Conservation (phyloP, 2,113 vertebrate genomes). For the Xiphias gladius region DNA sequence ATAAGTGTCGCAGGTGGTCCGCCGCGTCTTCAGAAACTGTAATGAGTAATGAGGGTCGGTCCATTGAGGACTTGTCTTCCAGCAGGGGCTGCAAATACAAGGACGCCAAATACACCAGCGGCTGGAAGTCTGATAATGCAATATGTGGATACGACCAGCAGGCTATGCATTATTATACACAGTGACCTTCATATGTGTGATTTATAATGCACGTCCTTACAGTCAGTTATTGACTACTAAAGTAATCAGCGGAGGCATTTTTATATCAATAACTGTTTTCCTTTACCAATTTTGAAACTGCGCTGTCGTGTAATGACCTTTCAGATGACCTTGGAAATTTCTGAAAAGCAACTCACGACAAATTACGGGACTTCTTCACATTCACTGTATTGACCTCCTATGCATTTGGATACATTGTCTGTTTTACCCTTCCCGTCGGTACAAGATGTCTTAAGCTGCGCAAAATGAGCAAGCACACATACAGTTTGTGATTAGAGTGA, state of each 20-base stretch:
- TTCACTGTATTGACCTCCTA: neutral
- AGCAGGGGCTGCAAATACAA: slow-evolving; percentile 65
- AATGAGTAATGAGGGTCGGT: slow-evolving; percentile 77
- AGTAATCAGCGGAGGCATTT: slow-evolving; percentile 34
- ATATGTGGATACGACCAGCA: slow-evolving; percentile 58
- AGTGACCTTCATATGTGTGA: slow-evolving; percentile 67
- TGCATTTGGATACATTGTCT: neutral
- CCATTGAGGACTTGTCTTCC: slow-evolving; percentile 69
- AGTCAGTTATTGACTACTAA: slow-evolving; percentile 16
- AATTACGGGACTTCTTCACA: neutral
- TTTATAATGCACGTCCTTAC: slow-evolving; percentile 50
- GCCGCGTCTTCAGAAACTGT: slow-evolving; percentile 73
- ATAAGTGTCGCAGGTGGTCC: slow-evolving; percentile 79
- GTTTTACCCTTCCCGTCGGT: neutral
- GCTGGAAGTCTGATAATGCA: slow-evolving; percentile 49
- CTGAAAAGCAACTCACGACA: neutral
- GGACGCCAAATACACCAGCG: slow-evolving; percentile 67
- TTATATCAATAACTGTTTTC: slow-evolving; percentile 30
- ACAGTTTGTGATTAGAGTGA: too few relatives aligned
- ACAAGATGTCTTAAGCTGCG: neutral
- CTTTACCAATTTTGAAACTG: neutral
- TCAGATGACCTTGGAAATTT: neutral
- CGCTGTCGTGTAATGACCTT: slow-evolving; percentile 1
- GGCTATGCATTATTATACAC: slow-evolving; percentile 59
- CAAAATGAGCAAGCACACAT: too few relatives aligned